These are phyloP conservation scores for Telenomus remus DNA, from an alignment of 1,140 invertebrate species.

Conservation along the genomic window DNA sequence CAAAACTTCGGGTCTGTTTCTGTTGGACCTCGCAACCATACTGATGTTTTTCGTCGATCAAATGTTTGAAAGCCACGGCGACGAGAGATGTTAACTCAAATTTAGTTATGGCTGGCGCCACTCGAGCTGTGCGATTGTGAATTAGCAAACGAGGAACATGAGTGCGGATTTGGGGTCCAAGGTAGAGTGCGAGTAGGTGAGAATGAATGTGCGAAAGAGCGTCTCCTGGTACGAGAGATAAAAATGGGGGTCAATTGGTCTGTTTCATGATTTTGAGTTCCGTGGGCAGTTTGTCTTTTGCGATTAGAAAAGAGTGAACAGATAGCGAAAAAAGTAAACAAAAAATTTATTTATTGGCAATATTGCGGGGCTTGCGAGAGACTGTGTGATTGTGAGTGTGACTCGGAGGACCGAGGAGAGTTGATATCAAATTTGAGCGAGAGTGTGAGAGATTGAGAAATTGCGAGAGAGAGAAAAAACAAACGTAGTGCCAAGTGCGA, in stretches of 20 bases:
- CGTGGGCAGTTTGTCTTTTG: conserved; percentile 64
- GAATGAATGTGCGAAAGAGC: conserved; percentile 11
- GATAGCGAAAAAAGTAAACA: conserved; percentile 56
- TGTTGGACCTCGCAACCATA: no score
- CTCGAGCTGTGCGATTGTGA: conserved; percentile 23
- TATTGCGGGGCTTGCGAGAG: conserved; percentile 59
- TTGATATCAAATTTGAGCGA: conserved; percentile 36
- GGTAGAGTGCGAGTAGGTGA: conserved; percentile 8
- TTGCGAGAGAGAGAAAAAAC: conserved; percentile 22
- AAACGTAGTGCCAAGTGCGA: conserved; percentile 71
- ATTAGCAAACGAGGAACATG: conserved; percentile 4
- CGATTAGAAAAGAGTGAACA: conserved; percentile 49
- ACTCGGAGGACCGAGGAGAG: conserved; percentile 4
- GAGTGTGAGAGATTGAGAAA: conserved; percentile 10
- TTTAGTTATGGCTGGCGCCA: background rate
- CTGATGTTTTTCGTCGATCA: no score
- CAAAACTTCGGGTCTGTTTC: conserved; percentile 49
- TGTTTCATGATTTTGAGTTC: conserved; percentile 52
- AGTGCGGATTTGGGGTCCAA: conserved; percentile 22
- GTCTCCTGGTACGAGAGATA: background rate
- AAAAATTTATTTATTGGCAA: conserved; percentile 74
- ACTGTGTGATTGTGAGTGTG: conserved; percentile 17
- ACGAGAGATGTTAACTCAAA: background rate
- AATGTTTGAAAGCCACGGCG: no score
- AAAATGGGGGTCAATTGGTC: conserved; percentile 10